These are phyloP conservation scores for Heliconius himera DNA, from an alignment of 1,140 invertebrate genomes.

Conservation along the genomic window DNA sequence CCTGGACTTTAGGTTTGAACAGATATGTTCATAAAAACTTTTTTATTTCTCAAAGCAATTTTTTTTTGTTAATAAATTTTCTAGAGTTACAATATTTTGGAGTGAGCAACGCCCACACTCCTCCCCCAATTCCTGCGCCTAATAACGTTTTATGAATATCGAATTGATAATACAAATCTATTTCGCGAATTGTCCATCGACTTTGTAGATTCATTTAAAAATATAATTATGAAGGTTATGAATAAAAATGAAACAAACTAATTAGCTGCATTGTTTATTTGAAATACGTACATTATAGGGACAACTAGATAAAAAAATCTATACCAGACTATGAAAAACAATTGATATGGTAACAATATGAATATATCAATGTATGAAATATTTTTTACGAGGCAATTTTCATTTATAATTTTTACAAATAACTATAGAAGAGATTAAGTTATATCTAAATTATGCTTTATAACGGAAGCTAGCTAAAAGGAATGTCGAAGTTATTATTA, in stretches of 20 bases:
- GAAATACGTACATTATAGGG: slow-evolving; percentile 62
- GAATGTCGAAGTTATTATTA: slow-evolving; percentile 29
- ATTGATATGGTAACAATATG: slow-evolving; percentile 74
- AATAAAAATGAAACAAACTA: slow-evolving; percentile 44
- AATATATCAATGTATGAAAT: slow-evolving; percentile 62
- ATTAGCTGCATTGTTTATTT: slow-evolving; percentile 71
- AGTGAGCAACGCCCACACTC: no score
- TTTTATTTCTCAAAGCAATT: no score
- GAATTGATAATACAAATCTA: no score
- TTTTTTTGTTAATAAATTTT: no score
- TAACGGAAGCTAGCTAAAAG: slow-evolving; percentile 30
- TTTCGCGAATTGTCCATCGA: no score
- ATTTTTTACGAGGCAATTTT: slow-evolving; percentile 41
- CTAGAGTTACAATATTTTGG: no score
- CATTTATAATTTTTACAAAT: slow-evolving; percentile 35
- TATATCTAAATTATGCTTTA: slow-evolving; percentile 35
- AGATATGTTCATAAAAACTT: no score
- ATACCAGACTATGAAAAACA: slow-evolving; percentile 72
- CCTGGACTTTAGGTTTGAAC: no score
- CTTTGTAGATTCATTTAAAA: not conserved
- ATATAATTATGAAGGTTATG: not conserved
- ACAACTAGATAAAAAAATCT: slow-evolving; percentile 76
- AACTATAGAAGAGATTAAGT: slow-evolving; percentile 35
- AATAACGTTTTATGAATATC: no score
- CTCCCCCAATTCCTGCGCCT: no score